Evolutionary conservation across 2,113 vertebrate species (phyloP), one percentile per base, ranked within the genome.

Genomic region (Chamaetylas fuelleborni): DNA sequence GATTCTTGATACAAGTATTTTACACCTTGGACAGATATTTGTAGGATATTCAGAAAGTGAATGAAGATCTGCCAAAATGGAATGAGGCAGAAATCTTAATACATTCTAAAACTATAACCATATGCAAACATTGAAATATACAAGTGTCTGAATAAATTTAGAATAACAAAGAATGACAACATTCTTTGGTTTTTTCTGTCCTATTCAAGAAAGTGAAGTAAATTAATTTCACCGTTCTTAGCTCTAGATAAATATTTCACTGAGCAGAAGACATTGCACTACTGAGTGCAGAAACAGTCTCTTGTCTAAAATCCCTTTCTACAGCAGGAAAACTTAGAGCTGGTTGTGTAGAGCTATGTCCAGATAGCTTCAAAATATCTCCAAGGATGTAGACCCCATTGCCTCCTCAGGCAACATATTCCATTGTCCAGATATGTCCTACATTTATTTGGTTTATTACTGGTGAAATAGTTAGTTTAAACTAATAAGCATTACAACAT

Each of bases 271-370:
- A 57, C 5, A 36, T 8, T 57, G 8, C 0, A 16, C 34, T 81
- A 51, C 5, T 33, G 45, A 73, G 4, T 42, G 15, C 7, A 47
- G 38, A 67, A 45, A 50, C 19, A 83, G 11, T 38, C 14, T 58
- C 15, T 54, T 61, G 9, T 62, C 15, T 42, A 51, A 38, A 57
- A 28, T 7, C 0, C 4, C 2, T 29, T 47, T 18, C 31, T 48
- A 65, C 31, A 51, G 26, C 11, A 61, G 15, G 13, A 20, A 19
- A 42, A 57, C 8, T 8, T 60, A 51, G 4, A 64, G 3, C 4
- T 1, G 1, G 9, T 42, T 66, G 7, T 2, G 1, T 14, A 14
- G 18, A 16, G 4, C 11, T 22, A 6, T 56, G 8, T 51, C 18
- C 15, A 38, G 33, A 19, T 5, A 7, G 3, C 4, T 74, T 74